A percentile compares a stretch with the other conserved stretches of the same genome.
These are phyloP conservation scores for Aplocera efformata DNA, from an alignment of 2,888 invertebrate genomes.

Conservation along the genomic window DNA sequence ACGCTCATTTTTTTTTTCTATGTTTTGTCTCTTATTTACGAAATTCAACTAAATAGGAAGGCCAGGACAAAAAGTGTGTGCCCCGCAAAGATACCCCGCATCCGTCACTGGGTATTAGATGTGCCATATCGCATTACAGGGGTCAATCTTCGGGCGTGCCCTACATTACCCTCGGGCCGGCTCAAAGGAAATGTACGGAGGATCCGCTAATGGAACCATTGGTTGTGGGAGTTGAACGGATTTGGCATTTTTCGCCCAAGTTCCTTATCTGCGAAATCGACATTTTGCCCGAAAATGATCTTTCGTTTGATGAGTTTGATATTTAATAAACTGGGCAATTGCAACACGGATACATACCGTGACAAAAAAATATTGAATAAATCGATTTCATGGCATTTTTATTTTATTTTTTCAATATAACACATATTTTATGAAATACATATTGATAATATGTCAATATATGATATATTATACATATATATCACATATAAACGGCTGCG, in stretches of 20 bases:
- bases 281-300: not conserved
- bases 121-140: conserved; percentile 53
- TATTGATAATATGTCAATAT: no score
- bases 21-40: conserved; percentile 13
- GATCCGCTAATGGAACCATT: conserved; percentile 66
- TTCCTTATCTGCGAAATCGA: conserved; percentile 18
- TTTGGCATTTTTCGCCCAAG: conserved; percentile 14
- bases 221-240: conserved; percentile 56
- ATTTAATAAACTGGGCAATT: no score
- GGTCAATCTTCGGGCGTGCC: conserved; percentile 62
- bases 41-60: conserved; percentile 18
- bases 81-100: conserved; percentile 27
- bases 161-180: conserved; percentile 65
- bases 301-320: not conserved
- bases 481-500: no score
- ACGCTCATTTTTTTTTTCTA: conserved; percentile 11
- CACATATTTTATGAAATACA: no score
- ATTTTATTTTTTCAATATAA: no score
- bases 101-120: conserved; percentile 33
- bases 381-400: no score
- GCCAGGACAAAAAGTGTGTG: conserved; percentile 20
- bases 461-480: no score
- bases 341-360: no score
- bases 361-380: no score
- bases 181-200: conserved; percentile 61